Base-by-base conservation (phyloP, 2,113 vertebrate species). In the Halichoerus grypus region DNA sequence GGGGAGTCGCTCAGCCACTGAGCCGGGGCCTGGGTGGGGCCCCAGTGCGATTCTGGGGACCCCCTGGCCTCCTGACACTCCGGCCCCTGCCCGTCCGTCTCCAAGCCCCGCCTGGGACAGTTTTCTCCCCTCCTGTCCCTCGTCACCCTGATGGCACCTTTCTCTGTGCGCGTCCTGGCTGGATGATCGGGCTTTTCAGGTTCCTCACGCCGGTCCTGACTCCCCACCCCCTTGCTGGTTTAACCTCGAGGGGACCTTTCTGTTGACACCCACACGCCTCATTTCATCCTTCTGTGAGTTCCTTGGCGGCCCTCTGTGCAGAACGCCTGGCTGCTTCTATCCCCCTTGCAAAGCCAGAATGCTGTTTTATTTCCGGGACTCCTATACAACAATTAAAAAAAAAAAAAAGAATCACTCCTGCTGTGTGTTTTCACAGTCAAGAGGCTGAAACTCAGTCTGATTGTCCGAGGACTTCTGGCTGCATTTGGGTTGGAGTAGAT, bases 361-460 rank as follows among this genome's bases (percentile, higher is more conserved):
- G 36, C 18, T 4, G 26, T 55, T 86, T 77, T 5, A 10, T 14
- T 84, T 65, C 74, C 28, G 24, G 80, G 36, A 79, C 42, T 84
- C 51, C 16, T 33, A 3, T 18, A 28, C 36, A 59, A 55, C 57
- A 88, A 59, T 10, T 59, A n/a, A 33, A 63, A 39, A 71, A 36
- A 74, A 26, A 13, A 24, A 16, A 31, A 5, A 42, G 21, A 72
- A 21, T 4, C n/a, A 26, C 18, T 84, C 89, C 74, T 57, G 79
- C 33, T 49, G 36, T n/a, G 69, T 92, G 76, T 90, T 81, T 53
- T 79, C 74, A 53, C 22, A n/a, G 39, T 46, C 69, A 59, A 53
- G 94, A 84, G 91, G 81, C 79, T 93, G 84, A 57, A 94, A 90
- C 92, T 76, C 94, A 63, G 16, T 77, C 84, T 53, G 87, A 72